Evolutionary conservation across 2,113 vertebrate species (phyloP).

Genomic region (Empidonax traillii): DNA sequence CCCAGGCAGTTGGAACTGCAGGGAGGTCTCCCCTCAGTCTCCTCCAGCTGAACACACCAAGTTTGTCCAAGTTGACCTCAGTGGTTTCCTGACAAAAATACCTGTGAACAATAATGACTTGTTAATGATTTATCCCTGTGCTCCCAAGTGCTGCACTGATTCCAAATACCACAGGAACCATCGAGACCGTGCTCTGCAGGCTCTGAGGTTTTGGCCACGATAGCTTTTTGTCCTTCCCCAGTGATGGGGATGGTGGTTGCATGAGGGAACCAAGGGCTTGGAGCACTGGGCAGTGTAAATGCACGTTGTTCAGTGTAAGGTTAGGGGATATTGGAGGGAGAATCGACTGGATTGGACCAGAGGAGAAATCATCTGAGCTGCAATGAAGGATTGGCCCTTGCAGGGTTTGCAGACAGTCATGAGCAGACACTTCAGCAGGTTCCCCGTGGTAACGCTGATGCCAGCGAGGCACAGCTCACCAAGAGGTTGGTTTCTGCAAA

Average conservation of each 20-base stretch:
- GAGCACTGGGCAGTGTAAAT: neutral
- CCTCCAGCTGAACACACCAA: neutral
- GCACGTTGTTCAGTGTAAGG: neutral
- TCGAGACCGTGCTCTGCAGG: neutral
- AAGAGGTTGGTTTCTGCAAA: neutral
- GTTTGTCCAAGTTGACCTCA: slow-evolving; percentile 45
- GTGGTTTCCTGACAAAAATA: slow-evolving; percentile 60
- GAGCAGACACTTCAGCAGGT: neutral
- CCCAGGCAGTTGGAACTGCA: neutral
- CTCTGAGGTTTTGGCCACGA: neutral
- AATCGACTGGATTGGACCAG: neutral
- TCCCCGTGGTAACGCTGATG: rapidly evolving
- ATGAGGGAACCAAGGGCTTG: neutral
- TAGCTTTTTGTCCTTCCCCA: neutral
- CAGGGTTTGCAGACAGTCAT: neutral
- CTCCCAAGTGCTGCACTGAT: slow-evolving; percentile 37
- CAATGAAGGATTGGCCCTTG: neutral
- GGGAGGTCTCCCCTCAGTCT: neutral
- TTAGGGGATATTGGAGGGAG: neutral
- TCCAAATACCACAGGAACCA: neutral
- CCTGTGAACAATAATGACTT: slow-evolving; percentile 61
- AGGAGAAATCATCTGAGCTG: neutral
- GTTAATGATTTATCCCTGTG: slow-evolving; percentile 66
- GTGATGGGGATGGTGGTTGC: neutral
- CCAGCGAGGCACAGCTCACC: neutral